Conservation (phyloP, 1,140 invertebrate genomes). For the Drosophila carrolli region DNA sequence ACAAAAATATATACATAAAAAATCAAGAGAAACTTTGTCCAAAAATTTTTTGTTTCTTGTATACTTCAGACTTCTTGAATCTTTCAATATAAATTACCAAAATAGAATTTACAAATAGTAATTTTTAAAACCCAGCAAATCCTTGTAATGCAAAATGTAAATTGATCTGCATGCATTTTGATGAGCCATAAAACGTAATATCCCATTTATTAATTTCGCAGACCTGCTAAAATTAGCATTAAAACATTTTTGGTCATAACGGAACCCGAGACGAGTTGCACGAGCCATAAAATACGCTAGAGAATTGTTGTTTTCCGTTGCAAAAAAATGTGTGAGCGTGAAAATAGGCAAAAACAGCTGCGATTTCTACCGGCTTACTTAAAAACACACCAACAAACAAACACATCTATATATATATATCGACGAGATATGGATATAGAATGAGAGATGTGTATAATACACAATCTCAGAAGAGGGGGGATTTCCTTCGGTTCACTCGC, state of each 20-base stretch:
- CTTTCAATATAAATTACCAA: no score
- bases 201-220: conserved; percentile 23
- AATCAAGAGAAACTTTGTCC: no score
- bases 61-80: no score
- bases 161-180: conserved; percentile 12
- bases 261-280: conserved; percentile 68
- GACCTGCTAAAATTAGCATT: conserved; percentile 67
- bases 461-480: conserved; percentile 7
- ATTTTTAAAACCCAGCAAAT: neutral
- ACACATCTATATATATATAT: no score
- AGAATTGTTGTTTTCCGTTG: conserved; percentile 15
- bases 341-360: conserved; percentile 66
- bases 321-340: conserved; percentile 19
- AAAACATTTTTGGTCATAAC: conserved; percentile 46
- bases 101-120: no score
- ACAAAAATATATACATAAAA: neutral
- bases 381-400: conserved; percentile 5
- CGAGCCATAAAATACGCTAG: conserved; percentile 37
- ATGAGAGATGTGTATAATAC: conserved; percentile 1
- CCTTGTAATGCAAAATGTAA: neutral
- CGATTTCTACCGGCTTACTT: conserved; percentile 48
- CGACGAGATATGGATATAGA: conserved; percentile 16
- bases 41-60: no score
- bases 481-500: conserved; percentile 55
- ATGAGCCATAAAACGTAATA: conserved; percentile 39